These are phyloP conservation scores for Leucania comma DNA, from an alignment of 2,888 invertebrate species.

Conservation along the genomic window DNA sequence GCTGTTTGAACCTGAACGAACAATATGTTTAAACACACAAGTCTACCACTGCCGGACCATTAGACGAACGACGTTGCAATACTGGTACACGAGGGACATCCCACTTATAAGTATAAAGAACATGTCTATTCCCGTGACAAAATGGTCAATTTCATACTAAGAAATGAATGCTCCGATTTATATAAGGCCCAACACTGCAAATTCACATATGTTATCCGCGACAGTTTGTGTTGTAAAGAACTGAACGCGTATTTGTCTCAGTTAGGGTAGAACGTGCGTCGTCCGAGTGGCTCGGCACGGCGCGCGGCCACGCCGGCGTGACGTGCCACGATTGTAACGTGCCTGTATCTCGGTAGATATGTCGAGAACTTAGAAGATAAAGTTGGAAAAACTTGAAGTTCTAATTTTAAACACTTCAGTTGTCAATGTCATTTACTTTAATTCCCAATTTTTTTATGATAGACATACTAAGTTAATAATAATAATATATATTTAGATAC, in stretches of 20 bases:
- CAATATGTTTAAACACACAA: too few relatives aligned
- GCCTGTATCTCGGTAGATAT: constrained; percentile 8
- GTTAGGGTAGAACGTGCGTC: constrained; percentile 42
- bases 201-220: constrained; percentile 19
- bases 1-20: too few relatives aligned
- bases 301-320: constrained; percentile 23
- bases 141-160: constrained; percentile 15
- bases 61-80: too few relatives aligned
- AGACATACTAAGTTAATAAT: too few relatives aligned
- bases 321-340: constrained; percentile 31
- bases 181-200: constrained; percentile 1
- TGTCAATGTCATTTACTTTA: too few relatives aligned
- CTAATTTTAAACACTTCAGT: neutral
- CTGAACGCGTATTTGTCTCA: constrained; percentile 51
- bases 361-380: neutral
- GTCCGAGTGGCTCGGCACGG: neutral
- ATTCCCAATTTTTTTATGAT: too few relatives aligned
- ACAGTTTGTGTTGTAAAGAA: constrained; percentile 32
- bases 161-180: constrained; percentile 27
- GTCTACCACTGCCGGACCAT: too few relatives aligned
- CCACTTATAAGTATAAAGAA: too few relatives aligned
- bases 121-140: neutral
- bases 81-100: too few relatives aligned
- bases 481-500: too few relatives aligned
- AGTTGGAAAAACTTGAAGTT: constrained; percentile 7